phyloP scores from a whole-genome alignment of 2,113 vertebrate genomes.

The Brachypodius melanocephalos region DNA sequence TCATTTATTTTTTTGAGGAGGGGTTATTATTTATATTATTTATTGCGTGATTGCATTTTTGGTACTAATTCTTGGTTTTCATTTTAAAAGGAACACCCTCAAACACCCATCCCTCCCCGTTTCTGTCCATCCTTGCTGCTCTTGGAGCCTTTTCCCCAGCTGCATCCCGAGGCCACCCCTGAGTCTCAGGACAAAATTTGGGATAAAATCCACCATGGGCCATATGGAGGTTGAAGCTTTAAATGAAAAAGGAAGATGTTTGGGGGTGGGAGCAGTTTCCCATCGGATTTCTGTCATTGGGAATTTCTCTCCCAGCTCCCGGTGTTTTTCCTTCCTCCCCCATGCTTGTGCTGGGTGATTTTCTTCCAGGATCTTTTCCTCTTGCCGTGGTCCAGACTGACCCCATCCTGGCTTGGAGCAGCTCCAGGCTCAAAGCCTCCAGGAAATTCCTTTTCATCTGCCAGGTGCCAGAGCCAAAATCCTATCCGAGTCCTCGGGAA shows the following conservation, averaged over 20 bases:
- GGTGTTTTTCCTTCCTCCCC: neutral
- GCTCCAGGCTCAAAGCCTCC: neutral
- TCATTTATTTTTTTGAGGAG: neutral
- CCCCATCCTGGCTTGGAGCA: neutral
- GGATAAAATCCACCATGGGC: neutral
- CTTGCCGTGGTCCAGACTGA: neutral
- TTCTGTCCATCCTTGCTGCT: neutral
- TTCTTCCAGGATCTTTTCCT: neutral
- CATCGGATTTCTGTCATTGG: rapidly evolving
- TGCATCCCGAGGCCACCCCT: neutral
- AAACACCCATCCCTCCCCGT: neutral
- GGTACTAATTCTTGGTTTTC: neutral
- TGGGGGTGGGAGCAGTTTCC: neutral
- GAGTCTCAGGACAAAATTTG: neutral
- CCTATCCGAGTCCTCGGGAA: rapidly evolving
- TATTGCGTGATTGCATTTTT: neutral
- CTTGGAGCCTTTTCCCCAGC: neutral
- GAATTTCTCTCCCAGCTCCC: neutral
- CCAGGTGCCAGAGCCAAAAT: neutral
- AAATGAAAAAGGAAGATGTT: neutral
- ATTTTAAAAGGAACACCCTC: neutral
- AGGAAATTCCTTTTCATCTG: conserved; percentile 20
- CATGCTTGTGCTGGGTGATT: neutral
- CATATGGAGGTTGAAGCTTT: neutral
- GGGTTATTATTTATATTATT: neutral